Evolutionary conservation across 2,888 invertebrate species (phyloP).

Genomic region (Tipula lateralis): DNA sequence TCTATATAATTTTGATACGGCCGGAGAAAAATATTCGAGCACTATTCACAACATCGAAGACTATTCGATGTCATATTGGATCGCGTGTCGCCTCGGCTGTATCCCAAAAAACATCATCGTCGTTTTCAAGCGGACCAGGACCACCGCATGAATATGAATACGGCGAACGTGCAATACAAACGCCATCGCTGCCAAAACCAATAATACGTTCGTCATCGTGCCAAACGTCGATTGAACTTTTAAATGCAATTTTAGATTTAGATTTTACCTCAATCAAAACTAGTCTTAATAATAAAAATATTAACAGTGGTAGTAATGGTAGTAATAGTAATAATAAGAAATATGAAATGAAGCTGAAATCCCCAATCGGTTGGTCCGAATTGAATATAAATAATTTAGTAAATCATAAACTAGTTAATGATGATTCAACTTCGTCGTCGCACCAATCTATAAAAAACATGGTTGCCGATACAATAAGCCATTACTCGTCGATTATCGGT

Average conservation of each 20-base stretch:
- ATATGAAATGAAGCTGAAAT: background rate
- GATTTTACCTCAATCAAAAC: conserved; percentile 29
- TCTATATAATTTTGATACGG: conserved; percentile 68
- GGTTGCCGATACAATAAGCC: background rate
- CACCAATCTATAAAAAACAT: background rate
- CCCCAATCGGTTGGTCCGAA: conserved; percentile 7
- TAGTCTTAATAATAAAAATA: background rate
- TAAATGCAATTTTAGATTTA: conserved; percentile 15
- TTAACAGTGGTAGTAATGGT: background rate
- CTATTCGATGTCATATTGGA: conserved; percentile 67
- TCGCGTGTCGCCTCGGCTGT: conserved; percentile 46
- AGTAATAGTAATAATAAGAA: background rate
- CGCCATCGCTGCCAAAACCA: background rate
- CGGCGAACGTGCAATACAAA: background rate
- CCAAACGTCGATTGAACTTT: conserved; percentile 32
- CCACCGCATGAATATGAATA: conserved; percentile 9
- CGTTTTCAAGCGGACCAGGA: conserved; percentile 31
- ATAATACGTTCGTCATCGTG: conserved; percentile 21
- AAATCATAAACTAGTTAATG: background rate
- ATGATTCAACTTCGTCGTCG: background rate
- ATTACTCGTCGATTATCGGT: background rate
- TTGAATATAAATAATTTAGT: conserved; percentile 6
- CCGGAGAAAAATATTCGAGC: conserved; percentile 73
- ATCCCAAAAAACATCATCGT: conserved; percentile 45
- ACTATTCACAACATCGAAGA: conserved; percentile 67